These are phyloP conservation scores for Onychomys arenicola DNA, from an alignment of 2,797 vertebrate species.

Conservation along the genomic window DNA sequence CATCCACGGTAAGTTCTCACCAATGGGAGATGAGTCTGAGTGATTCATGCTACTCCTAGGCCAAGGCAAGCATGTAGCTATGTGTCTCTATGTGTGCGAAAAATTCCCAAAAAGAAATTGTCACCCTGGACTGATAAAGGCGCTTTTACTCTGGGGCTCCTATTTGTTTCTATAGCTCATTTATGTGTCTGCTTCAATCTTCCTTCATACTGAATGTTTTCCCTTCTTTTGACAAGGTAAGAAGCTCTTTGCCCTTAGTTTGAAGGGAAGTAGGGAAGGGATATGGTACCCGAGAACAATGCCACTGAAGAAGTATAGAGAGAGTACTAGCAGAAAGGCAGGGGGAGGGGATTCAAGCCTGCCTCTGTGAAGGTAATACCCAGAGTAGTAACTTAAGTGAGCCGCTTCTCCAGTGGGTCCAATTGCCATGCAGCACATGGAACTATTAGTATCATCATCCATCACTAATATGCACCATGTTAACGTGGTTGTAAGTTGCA, in stretches of 20 bases:
- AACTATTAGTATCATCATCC: background rate
- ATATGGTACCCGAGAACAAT: background rate
- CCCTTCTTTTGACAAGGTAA: background rate
- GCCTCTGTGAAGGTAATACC: background rate
- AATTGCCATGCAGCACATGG: background rate
- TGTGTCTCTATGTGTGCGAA: background rate
- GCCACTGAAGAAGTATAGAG: fast-evolving
- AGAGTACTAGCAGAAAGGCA: background rate
- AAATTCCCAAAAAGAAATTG: background rate
- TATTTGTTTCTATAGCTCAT: background rate
- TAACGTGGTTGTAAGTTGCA: background rate
- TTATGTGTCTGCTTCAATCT: background rate
- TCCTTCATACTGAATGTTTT: background rate
- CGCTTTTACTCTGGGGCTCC: background rate
- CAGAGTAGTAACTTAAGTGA: background rate
- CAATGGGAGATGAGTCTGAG: background rate
- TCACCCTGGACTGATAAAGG: fast-evolving
- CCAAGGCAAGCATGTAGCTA: background rate
- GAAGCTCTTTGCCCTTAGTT: background rate
- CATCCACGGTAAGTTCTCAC: background rate
- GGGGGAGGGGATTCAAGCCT: background rate
- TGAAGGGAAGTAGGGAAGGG: background rate
- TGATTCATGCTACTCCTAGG: background rate
- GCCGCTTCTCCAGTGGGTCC: background rate
- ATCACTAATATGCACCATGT: background rate